Percentiles rank a stretch among this genome's conserved stretches.
Conservation (phyloP, 2,797 vertebrate genomes). For the Tokudaia tokunoshimensis region DNA sequence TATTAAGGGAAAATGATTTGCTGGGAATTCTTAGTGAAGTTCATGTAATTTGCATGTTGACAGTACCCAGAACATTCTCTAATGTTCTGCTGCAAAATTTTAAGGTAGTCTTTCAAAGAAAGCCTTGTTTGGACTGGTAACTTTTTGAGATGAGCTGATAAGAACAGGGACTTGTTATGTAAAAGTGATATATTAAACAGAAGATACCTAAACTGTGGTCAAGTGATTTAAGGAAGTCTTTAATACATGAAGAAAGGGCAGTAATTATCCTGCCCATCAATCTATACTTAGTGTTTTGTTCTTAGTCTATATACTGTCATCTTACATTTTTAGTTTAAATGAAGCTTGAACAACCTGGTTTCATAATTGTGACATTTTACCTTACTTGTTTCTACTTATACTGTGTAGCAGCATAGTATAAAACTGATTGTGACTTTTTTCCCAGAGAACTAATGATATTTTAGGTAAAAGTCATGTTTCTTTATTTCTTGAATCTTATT, state of each 20-base stretch:
- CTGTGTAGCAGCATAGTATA: neutral
- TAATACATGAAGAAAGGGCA: neutral
- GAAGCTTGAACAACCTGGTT: constrained; percentile 26
- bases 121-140: constrained; percentile 9
- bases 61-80: constrained; percentile 60
- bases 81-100: constrained; percentile 24
- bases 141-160: constrained; percentile 20
- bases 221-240: constrained; percentile 47
- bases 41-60: constrained; percentile 20
- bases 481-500: neutral
- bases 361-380: neutral
- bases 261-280: neutral
- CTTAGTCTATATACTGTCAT: neutral
- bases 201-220: constrained; percentile 1
- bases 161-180: constrained; percentile 4
- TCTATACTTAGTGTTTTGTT: constrained; percentile 8
- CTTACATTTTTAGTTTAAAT: constrained; percentile 52
- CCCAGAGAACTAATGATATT: neutral
- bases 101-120: neutral
- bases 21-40: constrained; percentile 56
- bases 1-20: constrained; percentile 57
- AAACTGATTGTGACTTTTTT: neutral
- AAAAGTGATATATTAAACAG: neutral
- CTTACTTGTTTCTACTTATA: neutral
- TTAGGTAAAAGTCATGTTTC: constrained; percentile 46